Evolutionary conservation across 2,113 vertebrate genomes (phyloP).

Genomic region (Megaceryle torquata): DNA sequence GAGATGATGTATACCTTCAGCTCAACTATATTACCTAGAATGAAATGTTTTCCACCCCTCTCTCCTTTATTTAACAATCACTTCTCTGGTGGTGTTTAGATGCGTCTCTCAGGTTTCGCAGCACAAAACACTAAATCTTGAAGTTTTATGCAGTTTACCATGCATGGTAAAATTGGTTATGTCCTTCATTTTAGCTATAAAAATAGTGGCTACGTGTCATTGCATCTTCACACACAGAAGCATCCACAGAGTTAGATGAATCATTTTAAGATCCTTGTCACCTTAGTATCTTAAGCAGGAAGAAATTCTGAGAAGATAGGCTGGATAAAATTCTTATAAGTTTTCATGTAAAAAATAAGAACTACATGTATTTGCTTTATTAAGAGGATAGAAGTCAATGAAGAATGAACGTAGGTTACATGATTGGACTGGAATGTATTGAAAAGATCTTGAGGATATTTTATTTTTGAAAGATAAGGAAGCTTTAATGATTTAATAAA

Average conservation of each 20-base stretch:
- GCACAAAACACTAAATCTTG: not conserved
- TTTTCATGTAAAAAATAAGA: not conserved
- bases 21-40: not conserved
- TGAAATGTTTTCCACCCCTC: not conserved
- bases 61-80: not conserved
- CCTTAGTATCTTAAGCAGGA: not conserved
- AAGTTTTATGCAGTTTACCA: not conserved
- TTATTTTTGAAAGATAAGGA: not conserved
- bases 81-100: not conserved
- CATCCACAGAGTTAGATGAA: not conserved
- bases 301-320: not conserved
- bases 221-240: not conserved
- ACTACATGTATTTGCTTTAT: not conserved
- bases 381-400: not conserved
- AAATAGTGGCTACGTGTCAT: not conserved
- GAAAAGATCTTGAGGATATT: not conserved
- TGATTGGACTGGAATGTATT: not conserved
- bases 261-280: not conserved
- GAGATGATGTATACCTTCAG: not conserved
- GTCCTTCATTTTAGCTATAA: not conserved
- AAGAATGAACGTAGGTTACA: not conserved
- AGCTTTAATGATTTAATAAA: not conserved
- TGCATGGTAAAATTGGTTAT: not conserved
- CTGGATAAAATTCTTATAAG: not conserved
- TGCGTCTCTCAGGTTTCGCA: rapidly evolving